These are phyloP conservation scores for Donacobius atricapilla DNA, from an alignment of 2,113 vertebrate genomes.

Conservation along the genomic window DNA sequence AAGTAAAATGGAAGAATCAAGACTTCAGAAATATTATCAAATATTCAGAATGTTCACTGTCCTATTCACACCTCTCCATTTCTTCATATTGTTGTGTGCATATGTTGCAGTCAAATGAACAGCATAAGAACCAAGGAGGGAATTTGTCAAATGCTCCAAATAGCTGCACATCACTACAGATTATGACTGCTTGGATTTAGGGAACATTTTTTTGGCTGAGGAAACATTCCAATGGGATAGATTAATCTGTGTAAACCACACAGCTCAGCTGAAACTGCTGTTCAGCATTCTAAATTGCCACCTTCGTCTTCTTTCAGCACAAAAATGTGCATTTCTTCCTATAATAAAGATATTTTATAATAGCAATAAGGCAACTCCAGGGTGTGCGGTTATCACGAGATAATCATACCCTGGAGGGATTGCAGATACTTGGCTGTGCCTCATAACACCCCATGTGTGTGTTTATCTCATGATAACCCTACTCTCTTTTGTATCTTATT, in stretches of 20 bases:
- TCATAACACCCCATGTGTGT: constrained; percentile 81
- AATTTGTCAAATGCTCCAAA: constrained; percentile 75
- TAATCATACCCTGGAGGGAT: constrained; percentile 82
- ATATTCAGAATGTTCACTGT: background rate
- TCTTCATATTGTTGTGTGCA: background rate
- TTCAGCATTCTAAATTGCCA: constrained; percentile 78
- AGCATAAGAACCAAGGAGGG: constrained; percentile 57
- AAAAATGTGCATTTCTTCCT: constrained; percentile 80
- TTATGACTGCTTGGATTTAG: constrained; percentile 78
- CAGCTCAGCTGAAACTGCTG: constrained; percentile 77
- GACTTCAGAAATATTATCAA: background rate
- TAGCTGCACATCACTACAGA: constrained; percentile 75
- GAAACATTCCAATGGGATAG: constrained; percentile 77
- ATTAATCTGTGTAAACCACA: constrained; percentile 82
- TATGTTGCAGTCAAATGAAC: constrained; percentile 42
- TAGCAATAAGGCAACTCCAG: constrained; percentile 84
- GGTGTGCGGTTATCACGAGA: constrained; percentile 78
- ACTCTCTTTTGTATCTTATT: constrained; percentile 81
- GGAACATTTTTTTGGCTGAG: constrained; percentile 74
- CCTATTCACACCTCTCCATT: background rate
- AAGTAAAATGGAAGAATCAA: background rate
- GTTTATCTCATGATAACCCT: constrained; percentile 81
- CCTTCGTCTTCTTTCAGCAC: constrained; percentile 76
- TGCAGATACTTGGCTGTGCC: constrained; percentile 78
- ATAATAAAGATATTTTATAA: constrained; percentile 87